Conservation (phyloP, 2,797 vertebrate genomes). For the Coreius guichenoti region DNA sequence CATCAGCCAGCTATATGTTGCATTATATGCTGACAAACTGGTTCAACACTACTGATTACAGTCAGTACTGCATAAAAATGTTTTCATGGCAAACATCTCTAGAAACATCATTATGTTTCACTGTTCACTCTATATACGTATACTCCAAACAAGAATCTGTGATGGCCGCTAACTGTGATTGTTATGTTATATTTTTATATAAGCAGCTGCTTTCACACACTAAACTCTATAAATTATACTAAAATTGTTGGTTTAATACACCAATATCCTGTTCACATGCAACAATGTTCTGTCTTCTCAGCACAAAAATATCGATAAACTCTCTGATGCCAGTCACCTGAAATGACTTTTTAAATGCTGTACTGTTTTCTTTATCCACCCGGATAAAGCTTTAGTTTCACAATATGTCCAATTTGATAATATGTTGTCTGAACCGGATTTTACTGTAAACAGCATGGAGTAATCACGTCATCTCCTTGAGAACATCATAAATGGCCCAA, state of each 20-base stretch:
- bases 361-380: neutral
- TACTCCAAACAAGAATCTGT: neutral
- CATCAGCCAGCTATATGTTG: neutral
- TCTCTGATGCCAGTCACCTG: neutral
- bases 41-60: neutral
- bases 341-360: neutral
- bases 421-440: too few relatives aligned
- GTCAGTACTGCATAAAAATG: neutral
- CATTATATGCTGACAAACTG: neutral
- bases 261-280: neutral
- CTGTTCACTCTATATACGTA: neutral
- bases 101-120: neutral
- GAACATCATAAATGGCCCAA: too few relatives aligned
- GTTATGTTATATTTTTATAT: too few relatives aligned
- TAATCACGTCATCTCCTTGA: too few relatives aligned
- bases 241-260: neutral
- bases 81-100: neutral
- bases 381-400: neutral
- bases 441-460: too few relatives aligned
- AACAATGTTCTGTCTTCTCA: neutral
- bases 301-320: neutral
- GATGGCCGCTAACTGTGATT: neutral
- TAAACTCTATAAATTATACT: neutral
- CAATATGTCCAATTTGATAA: neutral
- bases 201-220: neutral